A percentile compares a stretch with the other conserved stretches of the same genome.
Evolutionary conservation across 2,888 invertebrate genomes (phyloP).

Genomic region (Chloromyia formosa): DNA sequence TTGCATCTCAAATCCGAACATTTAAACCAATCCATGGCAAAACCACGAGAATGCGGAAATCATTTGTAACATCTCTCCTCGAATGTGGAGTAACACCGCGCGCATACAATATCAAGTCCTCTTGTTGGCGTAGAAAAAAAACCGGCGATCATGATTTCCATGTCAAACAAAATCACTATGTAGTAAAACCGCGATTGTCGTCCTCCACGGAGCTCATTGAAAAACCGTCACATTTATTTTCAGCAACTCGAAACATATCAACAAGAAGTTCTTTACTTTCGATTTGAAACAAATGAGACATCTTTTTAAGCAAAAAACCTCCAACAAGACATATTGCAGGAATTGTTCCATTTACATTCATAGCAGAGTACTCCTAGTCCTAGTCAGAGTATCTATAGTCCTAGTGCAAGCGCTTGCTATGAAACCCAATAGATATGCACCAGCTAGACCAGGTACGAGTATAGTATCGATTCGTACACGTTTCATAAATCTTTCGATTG

Average conservation of each 20-base stretch:
- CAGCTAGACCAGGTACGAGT: neutral
- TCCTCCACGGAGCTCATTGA: conserved; percentile 13
- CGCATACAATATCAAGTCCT: no score
- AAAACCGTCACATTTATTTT: conserved; percentile 38
- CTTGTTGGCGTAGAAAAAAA: neutral
- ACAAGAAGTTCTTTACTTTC: conserved; percentile 43
- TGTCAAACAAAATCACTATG: conserved; percentile 28
- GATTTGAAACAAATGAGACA: conserved; percentile 43
- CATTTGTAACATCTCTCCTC: conserved; percentile 17
- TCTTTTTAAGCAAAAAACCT: conserved; percentile 32
- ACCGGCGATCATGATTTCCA: conserved; percentile 31
- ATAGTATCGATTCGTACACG: neutral
- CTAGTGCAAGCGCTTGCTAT: neutral
- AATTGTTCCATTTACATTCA: no score
- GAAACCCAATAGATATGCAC: neutral
- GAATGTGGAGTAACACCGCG: conserved; percentile 16
- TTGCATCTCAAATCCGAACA: no score
- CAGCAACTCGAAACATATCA: conserved; percentile 18
- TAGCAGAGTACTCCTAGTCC: no score
- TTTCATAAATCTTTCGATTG: conserved; percentile 31
- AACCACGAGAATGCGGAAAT: conserved; percentile 31
- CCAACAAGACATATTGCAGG: conserved; percentile 11
- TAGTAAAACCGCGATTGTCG: conserved; percentile 11
- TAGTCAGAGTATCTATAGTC: no score
- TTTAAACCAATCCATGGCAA: no score